Percentiles rank a stretch among this genome's conserved stretches.
phyloP scores from a whole-genome alignment of 2,797 vertebrate species.

The Perodicticus potto region DNA sequence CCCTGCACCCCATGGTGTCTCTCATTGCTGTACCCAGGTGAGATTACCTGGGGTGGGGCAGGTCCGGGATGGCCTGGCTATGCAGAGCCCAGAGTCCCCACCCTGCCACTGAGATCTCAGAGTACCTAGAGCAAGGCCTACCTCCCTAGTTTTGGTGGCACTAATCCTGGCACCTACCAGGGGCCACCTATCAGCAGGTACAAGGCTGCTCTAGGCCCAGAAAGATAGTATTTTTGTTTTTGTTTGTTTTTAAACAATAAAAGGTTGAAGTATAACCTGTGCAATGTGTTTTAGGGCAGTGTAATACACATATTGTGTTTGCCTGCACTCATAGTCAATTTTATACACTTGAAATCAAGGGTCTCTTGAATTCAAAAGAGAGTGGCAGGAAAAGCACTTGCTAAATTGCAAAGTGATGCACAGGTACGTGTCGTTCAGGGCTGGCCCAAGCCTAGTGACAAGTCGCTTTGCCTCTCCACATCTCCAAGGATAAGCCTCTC shows the following conservation, averaged over 20 bases:
- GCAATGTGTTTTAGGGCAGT: neutral
- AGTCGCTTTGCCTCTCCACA: neutral
- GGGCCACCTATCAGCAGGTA: neutral
- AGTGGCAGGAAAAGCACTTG: neutral
- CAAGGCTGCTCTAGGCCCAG: neutral
- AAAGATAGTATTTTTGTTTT: neutral
- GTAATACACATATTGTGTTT: neutral
- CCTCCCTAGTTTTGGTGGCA: neutral
- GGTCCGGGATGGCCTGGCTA: neutral
- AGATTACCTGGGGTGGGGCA: neutral
- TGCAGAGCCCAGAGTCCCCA: neutral
- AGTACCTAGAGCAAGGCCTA: too few species aligned
- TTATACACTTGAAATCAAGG: constrained; percentile 72
- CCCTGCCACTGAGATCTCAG: neutral
- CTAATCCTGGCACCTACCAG: neutral
- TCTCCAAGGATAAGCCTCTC: neutral
- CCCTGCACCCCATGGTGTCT: neutral
- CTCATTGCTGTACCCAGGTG: neutral
- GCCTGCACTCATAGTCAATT: constrained; percentile 6
- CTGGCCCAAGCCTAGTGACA: neutral
- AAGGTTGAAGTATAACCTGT: neutral
- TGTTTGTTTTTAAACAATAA: constrained; percentile 46
- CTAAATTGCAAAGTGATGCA: neutral
- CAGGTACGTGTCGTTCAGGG: neutral
- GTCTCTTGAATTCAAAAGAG: constrained; percentile 70